Evolutionary conservation across 2,888 invertebrate species (phyloP), one percentile per base, ranked within the genome.

Genomic region (Serripes groenlandicus): DNA sequence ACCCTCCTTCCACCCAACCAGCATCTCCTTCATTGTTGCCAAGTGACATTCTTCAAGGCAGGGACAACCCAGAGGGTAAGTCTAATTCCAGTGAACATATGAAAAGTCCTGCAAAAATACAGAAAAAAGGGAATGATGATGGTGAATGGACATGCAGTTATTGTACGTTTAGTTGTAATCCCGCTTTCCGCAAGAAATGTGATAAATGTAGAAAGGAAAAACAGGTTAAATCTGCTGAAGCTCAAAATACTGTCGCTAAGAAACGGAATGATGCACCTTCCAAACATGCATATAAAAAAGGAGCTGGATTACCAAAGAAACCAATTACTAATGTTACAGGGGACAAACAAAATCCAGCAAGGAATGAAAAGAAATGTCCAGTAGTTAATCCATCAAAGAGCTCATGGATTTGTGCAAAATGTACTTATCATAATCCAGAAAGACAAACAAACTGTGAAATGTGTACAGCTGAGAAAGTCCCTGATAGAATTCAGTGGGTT

Each of bases 321-420:
- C 21, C 72, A 37, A 32, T 23, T 66, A 26, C 7, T 28, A 52
- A 28, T 58, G 42, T 30, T 26, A 1, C 60, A 9, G 49, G 18
- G 21, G 34, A 37, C 42, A 42, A 64, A 49, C n/a, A n/a, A n/a
- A 66, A 69, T 5, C 7, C 21, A 26, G 26, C 58, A 34, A 7
- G 30, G 7, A 49, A 66, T 18, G 60, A 62, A 35, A 69, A 23
- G 21, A 37, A 52, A 34, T 23, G 60, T 69, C 30, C 64, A n/a
- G 23, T 32, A 37, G 71, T 34, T 23, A 49, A 2, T 1, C 32
- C 69, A 49, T 75, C 72, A 68, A 69, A 76, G 42, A 82, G 75
- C 35, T 49, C 75, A 34, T 98, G 98, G 98, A 96, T 97, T 21
- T 98, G 98, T 94, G 96, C 96, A 85, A 97, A 97, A 90, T 98